Evolutionary conservation across 2,888 invertebrate genomes (phyloP).

Genomic region (Nephrotoma guestfalica): DNA sequence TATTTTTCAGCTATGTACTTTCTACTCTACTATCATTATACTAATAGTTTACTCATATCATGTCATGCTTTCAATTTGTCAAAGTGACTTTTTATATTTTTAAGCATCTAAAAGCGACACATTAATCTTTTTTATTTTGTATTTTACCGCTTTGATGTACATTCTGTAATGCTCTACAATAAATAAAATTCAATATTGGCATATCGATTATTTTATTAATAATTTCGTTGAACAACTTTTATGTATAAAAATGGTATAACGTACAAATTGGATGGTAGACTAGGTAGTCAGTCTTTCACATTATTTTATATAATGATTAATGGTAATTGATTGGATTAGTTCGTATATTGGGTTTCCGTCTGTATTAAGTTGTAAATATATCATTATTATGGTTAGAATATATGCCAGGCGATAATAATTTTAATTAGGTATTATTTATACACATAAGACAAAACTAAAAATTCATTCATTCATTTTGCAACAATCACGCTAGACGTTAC

Average conservation of each 20-base stretch:
- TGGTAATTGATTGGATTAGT: not conserved
- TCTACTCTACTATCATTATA: not conserved
- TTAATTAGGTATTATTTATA: not conserved
- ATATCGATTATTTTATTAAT: not conserved
- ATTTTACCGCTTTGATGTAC: not conserved
- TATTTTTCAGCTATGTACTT: not conserved
- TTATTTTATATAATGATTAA: not conserved
- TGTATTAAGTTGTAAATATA: not conserved
- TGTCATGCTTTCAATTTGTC: not conserved
- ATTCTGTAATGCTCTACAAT: not conserved
- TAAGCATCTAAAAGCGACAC: not conserved
- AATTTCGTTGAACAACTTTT: not conserved
- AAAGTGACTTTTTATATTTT: not conserved
- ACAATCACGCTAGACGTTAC: not conserved
- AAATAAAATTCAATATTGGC: not conserved
- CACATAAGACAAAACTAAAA: not conserved
- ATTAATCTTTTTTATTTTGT: not conserved
- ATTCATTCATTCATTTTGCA: not conserved
- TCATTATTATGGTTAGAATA: not conserved
- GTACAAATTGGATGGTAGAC: not conserved
- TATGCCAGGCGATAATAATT: not conserved
- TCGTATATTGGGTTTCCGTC: not conserved
- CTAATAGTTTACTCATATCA: not conserved
- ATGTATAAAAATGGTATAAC: not conserved
- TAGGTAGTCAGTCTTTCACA: not conserved